Percentiles rank a stretch among this genome's conserved stretches.
phyloP scores from a whole-genome alignment of 1,140 invertebrate species.

The Globodera rostochiensis region DNA sequence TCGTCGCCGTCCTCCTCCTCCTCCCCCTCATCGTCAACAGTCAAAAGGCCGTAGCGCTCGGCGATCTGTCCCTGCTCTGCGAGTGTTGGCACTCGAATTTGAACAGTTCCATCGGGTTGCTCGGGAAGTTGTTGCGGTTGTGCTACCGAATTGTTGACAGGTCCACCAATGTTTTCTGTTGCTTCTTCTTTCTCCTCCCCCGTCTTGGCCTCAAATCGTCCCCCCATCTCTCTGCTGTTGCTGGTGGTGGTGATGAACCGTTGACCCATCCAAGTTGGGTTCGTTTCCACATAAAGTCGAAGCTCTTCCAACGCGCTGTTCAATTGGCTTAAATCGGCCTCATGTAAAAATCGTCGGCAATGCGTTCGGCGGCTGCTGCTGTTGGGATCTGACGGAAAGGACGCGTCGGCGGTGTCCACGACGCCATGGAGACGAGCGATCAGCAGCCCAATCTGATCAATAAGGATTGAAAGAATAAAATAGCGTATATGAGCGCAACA shows the following conservation, averaged over 20 bases:
- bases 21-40: conserved; percentile 6
- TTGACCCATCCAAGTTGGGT: conserved; percentile 38
- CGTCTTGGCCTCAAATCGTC: neutral
- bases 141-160: neutral
- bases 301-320: conserved; percentile 15
- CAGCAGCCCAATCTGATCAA: conserved; percentile 30
- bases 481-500: neutral
- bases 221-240: neutral
- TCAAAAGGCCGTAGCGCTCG: conserved; percentile 16
- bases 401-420: conserved; percentile 14
- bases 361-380: neutral
- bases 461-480: neutral
- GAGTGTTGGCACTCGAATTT: conserved; percentile 7
- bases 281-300: conserved; percentile 15
- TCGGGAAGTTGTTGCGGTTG: neutral
- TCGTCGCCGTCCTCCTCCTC: neutral
- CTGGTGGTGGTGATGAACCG: conserved; percentile 4
- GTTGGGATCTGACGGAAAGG: conserved; percentile 4
- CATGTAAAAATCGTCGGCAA: conserved; percentile 11
- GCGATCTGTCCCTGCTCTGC: conserved; percentile 14
- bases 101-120: neutral
- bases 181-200: conserved; percentile 12
- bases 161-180: neutral
- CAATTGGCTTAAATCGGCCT: conserved; percentile 28
- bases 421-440: conserved; percentile 43